Evolutionary conservation across 2,888 invertebrate species (phyloP).

Genomic region (Julus scandinavius): DNA sequence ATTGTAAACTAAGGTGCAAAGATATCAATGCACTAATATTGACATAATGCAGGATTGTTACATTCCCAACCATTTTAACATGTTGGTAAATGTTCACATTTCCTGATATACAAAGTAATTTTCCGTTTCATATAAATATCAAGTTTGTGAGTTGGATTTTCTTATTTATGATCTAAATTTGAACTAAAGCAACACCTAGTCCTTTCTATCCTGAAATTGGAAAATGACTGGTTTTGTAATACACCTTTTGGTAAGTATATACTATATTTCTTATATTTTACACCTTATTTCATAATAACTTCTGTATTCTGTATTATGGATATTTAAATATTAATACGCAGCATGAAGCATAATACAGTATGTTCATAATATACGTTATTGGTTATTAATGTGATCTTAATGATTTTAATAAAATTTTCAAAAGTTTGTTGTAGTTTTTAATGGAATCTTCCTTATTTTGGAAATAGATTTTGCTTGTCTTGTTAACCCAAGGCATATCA

Average conservation of each 20-base stretch:
- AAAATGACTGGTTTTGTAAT: background rate
- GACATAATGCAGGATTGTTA: too few relatives aligned
- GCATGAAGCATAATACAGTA: too few relatives aligned
- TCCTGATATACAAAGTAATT: background rate
- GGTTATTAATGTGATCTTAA: background rate
- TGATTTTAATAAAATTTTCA: background rate
- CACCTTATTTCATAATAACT: too few relatives aligned
- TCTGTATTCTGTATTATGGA: too few relatives aligned
- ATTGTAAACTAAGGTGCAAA: background rate
- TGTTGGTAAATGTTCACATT: background rate
- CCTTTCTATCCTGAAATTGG: background rate
- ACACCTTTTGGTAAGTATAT: background rate
- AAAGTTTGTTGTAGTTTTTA: background rate
- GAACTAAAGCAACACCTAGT: too few relatives aligned
- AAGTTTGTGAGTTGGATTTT: background rate
- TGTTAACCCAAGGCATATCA: background rate
- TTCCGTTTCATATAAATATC: background rate
- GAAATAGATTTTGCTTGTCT: background rate
- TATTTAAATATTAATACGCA: too few relatives aligned
- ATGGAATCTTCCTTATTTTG: background rate
- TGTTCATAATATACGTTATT: too few relatives aligned
- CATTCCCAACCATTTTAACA: too few relatives aligned
- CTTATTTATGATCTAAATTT: background rate
- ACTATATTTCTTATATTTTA: background rate
- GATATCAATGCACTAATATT: too few relatives aligned